These are phyloP conservation scores for Anodontia alba DNA, from an alignment of 2,888 invertebrate species.

Conservation along the genomic window DNA sequence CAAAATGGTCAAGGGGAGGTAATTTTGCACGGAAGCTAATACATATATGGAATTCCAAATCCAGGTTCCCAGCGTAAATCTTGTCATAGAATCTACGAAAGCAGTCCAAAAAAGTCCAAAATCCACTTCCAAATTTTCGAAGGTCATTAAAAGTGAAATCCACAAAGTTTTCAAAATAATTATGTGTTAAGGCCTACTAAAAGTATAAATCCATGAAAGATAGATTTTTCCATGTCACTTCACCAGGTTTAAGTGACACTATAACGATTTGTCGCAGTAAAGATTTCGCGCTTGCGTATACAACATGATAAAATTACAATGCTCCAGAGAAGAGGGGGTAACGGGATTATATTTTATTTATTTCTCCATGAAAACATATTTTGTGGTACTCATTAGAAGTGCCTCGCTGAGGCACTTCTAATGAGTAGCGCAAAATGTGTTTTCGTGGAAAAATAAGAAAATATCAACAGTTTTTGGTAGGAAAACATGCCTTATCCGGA, in stretches of 20 bases:
- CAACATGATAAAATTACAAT: too few species aligned
- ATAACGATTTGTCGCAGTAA: conserved; percentile 42
- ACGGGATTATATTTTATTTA: too few species aligned
- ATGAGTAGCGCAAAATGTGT: too few species aligned
- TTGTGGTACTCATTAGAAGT: too few species aligned
- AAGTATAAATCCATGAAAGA: conserved; percentile 15
- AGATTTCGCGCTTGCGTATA: conserved; percentile 49
- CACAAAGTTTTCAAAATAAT: not conserved
- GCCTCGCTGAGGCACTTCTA: too few species aligned
- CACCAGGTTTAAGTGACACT: conserved; percentile 42
- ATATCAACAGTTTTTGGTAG: too few species aligned
- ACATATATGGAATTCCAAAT: not conserved
- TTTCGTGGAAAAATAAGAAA: too few species aligned
- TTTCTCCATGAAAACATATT: too few species aligned
- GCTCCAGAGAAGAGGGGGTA: too few species aligned
- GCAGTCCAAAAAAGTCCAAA: not conserved
- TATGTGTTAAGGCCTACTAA: not conserved
- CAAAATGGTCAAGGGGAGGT: conserved; percentile 23
- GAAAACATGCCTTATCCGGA: too few species aligned
- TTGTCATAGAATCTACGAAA: not conserved
- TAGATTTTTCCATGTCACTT: conserved; percentile 45
- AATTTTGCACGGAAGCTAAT: conserved; percentile 4
- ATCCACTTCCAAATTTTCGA: not conserved
- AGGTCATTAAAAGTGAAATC: not conserved
- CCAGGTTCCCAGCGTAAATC: not conserved